These are phyloP conservation scores for Ptychoptera albimana DNA, from an alignment of 2,888 invertebrate species.

Conservation along the genomic window DNA sequence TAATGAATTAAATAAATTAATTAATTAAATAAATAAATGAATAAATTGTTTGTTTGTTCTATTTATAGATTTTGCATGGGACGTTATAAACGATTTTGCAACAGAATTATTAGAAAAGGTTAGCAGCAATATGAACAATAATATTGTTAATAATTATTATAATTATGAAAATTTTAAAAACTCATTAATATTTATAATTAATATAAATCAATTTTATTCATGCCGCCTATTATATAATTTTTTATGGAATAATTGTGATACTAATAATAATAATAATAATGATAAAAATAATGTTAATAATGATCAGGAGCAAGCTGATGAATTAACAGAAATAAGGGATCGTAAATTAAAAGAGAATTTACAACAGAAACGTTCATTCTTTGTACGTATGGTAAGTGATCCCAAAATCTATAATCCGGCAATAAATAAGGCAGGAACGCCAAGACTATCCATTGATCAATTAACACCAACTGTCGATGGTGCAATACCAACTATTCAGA, in stretches of 20 bases:
- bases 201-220: slow-evolving; percentile 18
- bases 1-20: slow-evolving; percentile 1
- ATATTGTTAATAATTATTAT: no score
- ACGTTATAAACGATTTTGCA: slow-evolving; percentile 64
- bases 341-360: slow-evolving; percentile 63
- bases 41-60: neutral
- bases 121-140: no score
- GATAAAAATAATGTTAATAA: no score
- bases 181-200: slow-evolving; percentile 38
- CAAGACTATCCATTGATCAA: slow-evolving; percentile 28
- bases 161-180: no score
- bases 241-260: neutral
- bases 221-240: neutral
- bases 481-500: slow-evolving; percentile 26
- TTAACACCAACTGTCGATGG: slow-evolving; percentile 23
- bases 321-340: slow-evolving; percentile 55
- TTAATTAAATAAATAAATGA: neutral
- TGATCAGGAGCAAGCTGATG: slow-evolving; percentile 45
- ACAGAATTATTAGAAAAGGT: slow-evolving; percentile 62
- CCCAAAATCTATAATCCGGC: slow-evolving; percentile 92
- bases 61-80: slow-evolving; percentile 64
- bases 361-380: slow-evolving; percentile 86
- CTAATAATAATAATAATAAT: no score
- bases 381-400: slow-evolving; percentile 95
- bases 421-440: slow-evolving; percentile 59